These are phyloP conservation scores for Larimichthys crocea DNA, from an alignment of 2,113 vertebrate species.

Conservation along the genomic window DNA sequence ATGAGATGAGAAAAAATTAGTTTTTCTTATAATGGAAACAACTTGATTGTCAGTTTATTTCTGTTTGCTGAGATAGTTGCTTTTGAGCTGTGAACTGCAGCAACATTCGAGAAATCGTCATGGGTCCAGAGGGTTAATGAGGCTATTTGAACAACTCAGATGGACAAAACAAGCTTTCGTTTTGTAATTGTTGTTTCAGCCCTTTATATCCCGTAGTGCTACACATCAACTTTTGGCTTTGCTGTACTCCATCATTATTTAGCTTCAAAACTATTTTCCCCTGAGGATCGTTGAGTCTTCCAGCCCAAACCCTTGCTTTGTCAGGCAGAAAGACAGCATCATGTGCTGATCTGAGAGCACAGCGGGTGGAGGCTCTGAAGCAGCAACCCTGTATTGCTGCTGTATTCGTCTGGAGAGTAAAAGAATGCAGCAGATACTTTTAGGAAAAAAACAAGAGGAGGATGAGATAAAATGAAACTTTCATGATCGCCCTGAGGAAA, in stretches of 20 bases:
- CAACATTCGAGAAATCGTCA: too few relatives aligned
- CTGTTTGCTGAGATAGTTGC: too few relatives aligned
- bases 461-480: slow-evolving; percentile 61
- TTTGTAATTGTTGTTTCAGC: background rate
- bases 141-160: background rate
- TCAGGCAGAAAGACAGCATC: slow-evolving; percentile 41
- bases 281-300: slow-evolving; percentile 17
- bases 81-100: too few relatives aligned
- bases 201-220: background rate
- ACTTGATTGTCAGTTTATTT: too few relatives aligned
- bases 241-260: background rate
- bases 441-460: slow-evolving; percentile 10
- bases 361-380: slow-evolving; percentile 40
- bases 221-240: background rate
- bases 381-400: background rate
- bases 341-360: slow-evolving; percentile 55
- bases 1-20: too few relatives aligned
- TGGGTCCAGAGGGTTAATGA: background rate
- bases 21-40: too few relatives aligned
- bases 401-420: slow-evolving; percentile 34
- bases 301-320: slow-evolving; percentile 35
- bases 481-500: slow-evolving; percentile 56
- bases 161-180: background rate
- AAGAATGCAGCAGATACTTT: slow-evolving; percentile 52
- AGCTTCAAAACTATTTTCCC: background rate